phyloP scores from a whole-genome alignment of 2,797 vertebrate species.

The Cephalopachus bancanus region DNA sequence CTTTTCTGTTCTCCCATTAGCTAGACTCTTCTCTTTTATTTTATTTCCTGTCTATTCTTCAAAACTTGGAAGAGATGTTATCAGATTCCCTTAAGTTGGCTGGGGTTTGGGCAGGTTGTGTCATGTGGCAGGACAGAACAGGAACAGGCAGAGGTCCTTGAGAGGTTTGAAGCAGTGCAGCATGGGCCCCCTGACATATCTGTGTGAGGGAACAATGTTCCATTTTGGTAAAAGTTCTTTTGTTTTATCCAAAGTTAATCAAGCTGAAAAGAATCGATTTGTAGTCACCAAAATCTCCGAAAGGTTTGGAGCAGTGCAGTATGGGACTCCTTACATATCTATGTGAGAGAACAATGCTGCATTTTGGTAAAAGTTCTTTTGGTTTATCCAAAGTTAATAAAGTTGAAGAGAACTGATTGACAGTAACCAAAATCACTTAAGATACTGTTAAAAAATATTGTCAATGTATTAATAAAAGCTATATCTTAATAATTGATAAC shows the following conservation, averaged over 20 bases:
- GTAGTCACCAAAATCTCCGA: conserved; percentile 1
- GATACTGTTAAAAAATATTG: conserved; percentile 48
- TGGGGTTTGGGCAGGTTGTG: not conserved
- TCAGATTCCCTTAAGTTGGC: not conserved
- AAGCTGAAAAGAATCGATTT: conserved; percentile 51
- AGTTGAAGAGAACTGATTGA: conserved; percentile 51
- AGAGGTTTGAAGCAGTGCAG: not conserved
- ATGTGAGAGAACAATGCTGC: not conserved
- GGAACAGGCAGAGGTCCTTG: not conserved
- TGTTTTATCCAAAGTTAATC: conserved; percentile 54
- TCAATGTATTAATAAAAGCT: not conserved
- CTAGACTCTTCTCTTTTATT: not conserved
- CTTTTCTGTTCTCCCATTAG: not conserved
- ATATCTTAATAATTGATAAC: conserved; percentile 70
- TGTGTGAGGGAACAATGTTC: not conserved
- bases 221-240: conserved; percentile 35
- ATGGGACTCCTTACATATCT: fast-evolving
- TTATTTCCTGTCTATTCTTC: conserved; percentile 3
- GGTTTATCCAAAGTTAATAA: conserved; percentile 57
- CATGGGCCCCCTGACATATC: fast-evolving
- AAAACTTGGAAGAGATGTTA: not conserved
- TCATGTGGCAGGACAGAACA: not conserved
- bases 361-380: conserved; percentile 35
- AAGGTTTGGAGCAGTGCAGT: not conserved
- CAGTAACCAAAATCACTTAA: conserved; percentile 54